Evolutionary conservation across 2,797 vertebrate genomes (phyloP).

Genomic region (Coendou prehensilis): DNA sequence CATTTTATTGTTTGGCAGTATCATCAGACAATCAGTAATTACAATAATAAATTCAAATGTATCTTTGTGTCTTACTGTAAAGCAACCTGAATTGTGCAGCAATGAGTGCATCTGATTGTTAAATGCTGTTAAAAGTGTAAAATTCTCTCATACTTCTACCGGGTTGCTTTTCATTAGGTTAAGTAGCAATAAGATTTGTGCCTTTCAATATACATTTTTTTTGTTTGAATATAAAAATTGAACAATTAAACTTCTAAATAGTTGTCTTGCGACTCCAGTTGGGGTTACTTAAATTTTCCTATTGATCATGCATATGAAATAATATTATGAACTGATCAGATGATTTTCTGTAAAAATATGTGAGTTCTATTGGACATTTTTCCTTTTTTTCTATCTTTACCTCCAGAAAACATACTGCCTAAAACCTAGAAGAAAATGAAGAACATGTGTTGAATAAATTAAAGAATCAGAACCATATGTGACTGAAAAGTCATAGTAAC

Average conservation of each 20-base stretch:
- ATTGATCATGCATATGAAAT: neutral
- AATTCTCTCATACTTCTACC: neutral
- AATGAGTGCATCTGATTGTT: neutral
- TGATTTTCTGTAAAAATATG: neutral
- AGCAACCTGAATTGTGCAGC: neutral
- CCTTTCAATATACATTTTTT: neutral
- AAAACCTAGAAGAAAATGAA: neutral
- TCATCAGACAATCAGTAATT: conserved; percentile 11
- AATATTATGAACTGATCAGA: neutral
- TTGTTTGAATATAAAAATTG: neutral
- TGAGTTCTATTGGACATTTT: neutral
- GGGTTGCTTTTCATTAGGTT: neutral
- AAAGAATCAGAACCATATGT: neutral
- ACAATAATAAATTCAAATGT: conserved; percentile 56
- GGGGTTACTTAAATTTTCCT: neutral
- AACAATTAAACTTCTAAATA: neutral
- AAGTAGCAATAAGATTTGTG: neutral
- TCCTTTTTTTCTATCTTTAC: neutral
- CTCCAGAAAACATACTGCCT: neutral
- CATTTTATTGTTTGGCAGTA: neutral
- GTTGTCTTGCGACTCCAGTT: conserved; percentile 7
- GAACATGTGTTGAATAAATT: neutral
- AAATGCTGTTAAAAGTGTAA: neutral
- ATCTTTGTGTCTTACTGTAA: neutral
- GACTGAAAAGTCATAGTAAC: neutral